These are phyloP conservation scores for Ginglymostoma cirratum DNA, from an alignment of 2,113 vertebrate genomes.

Conservation along the genomic window DNA sequence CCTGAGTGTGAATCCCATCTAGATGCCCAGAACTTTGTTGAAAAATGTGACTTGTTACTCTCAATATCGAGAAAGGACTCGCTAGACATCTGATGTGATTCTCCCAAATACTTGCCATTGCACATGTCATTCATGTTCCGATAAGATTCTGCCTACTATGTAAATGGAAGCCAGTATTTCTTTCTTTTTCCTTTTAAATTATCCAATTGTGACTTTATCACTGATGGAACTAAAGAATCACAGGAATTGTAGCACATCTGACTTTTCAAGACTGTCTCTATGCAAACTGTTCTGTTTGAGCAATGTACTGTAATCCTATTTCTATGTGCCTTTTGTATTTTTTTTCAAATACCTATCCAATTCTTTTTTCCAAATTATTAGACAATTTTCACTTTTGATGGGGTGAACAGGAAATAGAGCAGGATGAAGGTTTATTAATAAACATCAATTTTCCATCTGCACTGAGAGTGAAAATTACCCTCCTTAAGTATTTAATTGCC, in stretches of 20 bases:
- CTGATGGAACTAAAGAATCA: neutral
- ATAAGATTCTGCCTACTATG: neutral
- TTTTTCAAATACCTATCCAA: neutral
- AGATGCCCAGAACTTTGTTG: too few relatives aligned
- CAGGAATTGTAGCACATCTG: neutral
- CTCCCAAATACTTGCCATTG: too few relatives aligned
- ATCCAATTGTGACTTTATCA: neutral
- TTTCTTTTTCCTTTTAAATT: neutral
- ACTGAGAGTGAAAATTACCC: neutral
- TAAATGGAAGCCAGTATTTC: neutral
- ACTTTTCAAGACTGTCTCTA: neutral
- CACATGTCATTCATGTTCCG: too few relatives aligned
- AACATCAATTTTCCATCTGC: neutral
- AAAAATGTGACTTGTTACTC: too few relatives aligned
- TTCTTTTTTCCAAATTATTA: neutral
- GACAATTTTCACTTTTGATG: neutral
- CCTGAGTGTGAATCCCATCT: too few relatives aligned
- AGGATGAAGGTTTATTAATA: neutral
- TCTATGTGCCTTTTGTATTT: neutral
- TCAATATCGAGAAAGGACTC: too few relatives aligned
- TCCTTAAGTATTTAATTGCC: neutral
- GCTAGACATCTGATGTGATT: too few relatives aligned
- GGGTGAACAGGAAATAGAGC: neutral
- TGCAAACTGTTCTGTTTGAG: too few relatives aligned
- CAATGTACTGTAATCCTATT: neutral